Evolutionary conservation across 2,888 invertebrate genomes (phyloP).

Genomic region (Creontiades dilutus): DNA sequence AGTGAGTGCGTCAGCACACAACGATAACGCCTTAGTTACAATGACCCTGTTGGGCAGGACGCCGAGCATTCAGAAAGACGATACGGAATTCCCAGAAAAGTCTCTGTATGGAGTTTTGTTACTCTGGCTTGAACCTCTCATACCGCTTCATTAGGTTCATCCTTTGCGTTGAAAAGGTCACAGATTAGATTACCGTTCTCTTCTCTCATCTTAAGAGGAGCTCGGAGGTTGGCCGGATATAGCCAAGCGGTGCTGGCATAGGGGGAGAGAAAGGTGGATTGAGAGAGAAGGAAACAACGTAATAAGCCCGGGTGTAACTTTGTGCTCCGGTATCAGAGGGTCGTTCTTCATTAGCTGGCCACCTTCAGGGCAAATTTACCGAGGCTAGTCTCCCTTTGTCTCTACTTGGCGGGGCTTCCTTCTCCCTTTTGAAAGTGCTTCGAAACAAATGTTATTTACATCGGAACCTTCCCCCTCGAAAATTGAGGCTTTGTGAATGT

Average conservation of each 20-base stretch:
- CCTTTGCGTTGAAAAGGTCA: constrained; percentile 40
- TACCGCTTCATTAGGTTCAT: constrained; percentile 53
- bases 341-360: constrained; percentile 66
- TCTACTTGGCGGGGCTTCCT: constrained; percentile 31
- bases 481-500: constrained; percentile 61
- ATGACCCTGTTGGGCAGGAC: too few species aligned
- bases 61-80: too few species aligned
- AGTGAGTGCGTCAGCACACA: too few species aligned
- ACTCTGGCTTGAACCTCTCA: constrained; percentile 6
- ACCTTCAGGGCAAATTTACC: constrained; percentile 63
- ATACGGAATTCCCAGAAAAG: not conserved
- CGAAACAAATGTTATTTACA: constrained; percentile 66
- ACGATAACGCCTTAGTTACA: too few species aligned
- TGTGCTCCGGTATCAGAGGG: constrained; percentile 65
- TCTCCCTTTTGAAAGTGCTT: constrained; percentile 49
- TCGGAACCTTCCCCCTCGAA: constrained; percentile 23
- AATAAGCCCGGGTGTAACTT: constrained; percentile 65
- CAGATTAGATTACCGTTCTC: constrained; percentile 57
- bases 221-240: constrained; percentile 7
- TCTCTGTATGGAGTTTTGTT: not conserved
- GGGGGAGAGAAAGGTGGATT: constrained; percentile 31
- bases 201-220: constrained; percentile 46
- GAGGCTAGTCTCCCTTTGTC: constrained; percentile 58
- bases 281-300: constrained; percentile 56
- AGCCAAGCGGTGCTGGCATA: not conserved